Conservation (phyloP, 64 coral and sea anemone species). For the Montipora cactus region DNA sequence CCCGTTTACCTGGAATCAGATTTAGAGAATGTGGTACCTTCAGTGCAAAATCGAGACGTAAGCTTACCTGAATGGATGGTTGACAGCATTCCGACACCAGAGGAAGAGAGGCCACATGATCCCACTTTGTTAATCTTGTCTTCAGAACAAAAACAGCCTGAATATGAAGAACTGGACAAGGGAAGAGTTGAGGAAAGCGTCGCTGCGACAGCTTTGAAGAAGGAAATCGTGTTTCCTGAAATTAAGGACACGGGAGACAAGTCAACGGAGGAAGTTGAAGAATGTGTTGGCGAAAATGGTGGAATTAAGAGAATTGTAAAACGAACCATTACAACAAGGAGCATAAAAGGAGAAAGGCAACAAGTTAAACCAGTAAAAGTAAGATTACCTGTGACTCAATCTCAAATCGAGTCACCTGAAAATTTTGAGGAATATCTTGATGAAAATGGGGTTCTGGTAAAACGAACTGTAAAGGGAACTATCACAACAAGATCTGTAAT, state of each 20-base stretch:
- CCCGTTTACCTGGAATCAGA: slow-evolving; percentile 12
- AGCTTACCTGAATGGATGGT: slow-evolving; percentile 32
- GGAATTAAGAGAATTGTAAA: slow-evolving; percentile 45
- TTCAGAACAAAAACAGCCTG: background rate
- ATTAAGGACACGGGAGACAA: background rate
- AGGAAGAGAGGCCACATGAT: background rate
- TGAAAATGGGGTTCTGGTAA: slow-evolving; percentile 49
- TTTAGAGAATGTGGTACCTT: slow-evolving; percentile 26
- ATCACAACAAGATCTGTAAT: slow-evolving; percentile 58
- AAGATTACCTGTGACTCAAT: background rate
- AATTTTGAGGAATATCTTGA: slow-evolving; percentile 49
- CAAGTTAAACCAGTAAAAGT: background rate
- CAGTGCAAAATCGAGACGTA: background rate
- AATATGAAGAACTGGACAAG: background rate
- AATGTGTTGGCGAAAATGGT: slow-evolving; percentile 70
- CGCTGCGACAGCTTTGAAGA: background rate
- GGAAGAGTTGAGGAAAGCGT: background rate
- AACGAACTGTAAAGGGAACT: slow-evolving; percentile 50
- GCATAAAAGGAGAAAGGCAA: slow-evolving; percentile 1
- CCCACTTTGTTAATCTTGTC: background rate
- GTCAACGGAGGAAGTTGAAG: slow-evolving; percentile 9
- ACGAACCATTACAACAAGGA: slow-evolving; percentile 40
- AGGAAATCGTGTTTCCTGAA: slow-evolving; percentile 30
- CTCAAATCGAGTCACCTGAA: slow-evolving; percentile 14
- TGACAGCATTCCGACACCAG: background rate